A percentile compares a stretch with the other conserved stretches of the same genome.
Conservation (phyloP, 1,140 invertebrate species). For the Diprion similis region DNA sequence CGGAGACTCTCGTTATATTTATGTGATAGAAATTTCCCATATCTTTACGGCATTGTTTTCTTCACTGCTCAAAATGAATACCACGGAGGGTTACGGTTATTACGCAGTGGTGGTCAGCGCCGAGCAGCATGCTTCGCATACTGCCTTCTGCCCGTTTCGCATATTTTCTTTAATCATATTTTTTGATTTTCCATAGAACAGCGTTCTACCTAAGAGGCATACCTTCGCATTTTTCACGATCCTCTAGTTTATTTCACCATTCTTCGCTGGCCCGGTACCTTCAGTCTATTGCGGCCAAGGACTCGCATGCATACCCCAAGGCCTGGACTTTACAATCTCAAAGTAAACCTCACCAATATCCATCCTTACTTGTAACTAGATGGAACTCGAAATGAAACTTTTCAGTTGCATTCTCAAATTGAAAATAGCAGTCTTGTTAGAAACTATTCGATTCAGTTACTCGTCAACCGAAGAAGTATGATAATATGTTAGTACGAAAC, state of each 20-base stretch:
- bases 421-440: too few relatives aligned
- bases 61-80: neutral
- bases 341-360: too few relatives aligned
- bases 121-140: neutral
- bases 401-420: too few relatives aligned
- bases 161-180: conserved; percentile 4
- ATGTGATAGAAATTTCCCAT: neutral
- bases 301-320: neutral
- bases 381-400: too few relatives aligned
- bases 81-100: neutral
- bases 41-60: neutral
- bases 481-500: too few relatives aligned
- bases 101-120: neutral
- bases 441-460: too few relatives aligned
- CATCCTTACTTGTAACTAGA: too few relatives aligned
- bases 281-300: too few relatives aligned
- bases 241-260: too few relatives aligned
- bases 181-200: neutral
- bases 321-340: neutral
- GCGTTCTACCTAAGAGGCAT: neutral
- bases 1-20: neutral
- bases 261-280: too few relatives aligned
- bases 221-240: neutral
- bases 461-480: too few relatives aligned
- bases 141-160: neutral